These are phyloP conservation scores for Onchidella celtica DNA, from an alignment of 2,888 invertebrate species.

Conservation along the genomic window DNA sequence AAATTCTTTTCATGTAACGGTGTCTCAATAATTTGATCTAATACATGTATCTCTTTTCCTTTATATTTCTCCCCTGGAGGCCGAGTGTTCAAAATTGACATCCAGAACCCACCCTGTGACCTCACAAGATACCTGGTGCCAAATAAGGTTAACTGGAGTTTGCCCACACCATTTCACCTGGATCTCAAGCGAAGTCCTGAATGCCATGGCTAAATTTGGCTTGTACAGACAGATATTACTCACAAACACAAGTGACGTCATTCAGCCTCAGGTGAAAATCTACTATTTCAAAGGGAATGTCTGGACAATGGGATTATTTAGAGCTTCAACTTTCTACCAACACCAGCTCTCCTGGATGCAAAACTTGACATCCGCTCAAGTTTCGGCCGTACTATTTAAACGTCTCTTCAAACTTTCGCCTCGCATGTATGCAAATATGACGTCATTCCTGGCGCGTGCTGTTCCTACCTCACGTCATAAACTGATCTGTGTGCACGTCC, in stretches of 20 bases:
- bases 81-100: constrained; percentile 28
- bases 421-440: not conserved
- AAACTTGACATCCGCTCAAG: constrained; percentile 12
- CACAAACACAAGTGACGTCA: too few species aligned
- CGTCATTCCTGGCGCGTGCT: not conserved
- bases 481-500: constrained; percentile 38
- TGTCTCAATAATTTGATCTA: too few species aligned
- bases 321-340: not conserved
- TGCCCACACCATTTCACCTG: constrained; percentile 4
- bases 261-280: too few species aligned
- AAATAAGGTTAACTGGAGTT: constrained; percentile 31
- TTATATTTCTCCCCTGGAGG: too few species aligned
- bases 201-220: not conserved
- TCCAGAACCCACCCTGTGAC: not conserved
- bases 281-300: too few species aligned
- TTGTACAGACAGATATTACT: too few species aligned
- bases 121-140: not conserved
- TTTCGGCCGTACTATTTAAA: not conserved
- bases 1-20: too few species aligned
- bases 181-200: not conserved
- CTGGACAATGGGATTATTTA: too few species aligned
- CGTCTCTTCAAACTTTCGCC: constrained; percentile 27
- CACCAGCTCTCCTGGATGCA: constrained; percentile 31
- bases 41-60: too few species aligned
- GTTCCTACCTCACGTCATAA: constrained; percentile 2